These are phyloP conservation scores for Megamerina dolium DNA, from an alignment of 2,888 invertebrate genomes.

Conservation along the genomic window DNA sequence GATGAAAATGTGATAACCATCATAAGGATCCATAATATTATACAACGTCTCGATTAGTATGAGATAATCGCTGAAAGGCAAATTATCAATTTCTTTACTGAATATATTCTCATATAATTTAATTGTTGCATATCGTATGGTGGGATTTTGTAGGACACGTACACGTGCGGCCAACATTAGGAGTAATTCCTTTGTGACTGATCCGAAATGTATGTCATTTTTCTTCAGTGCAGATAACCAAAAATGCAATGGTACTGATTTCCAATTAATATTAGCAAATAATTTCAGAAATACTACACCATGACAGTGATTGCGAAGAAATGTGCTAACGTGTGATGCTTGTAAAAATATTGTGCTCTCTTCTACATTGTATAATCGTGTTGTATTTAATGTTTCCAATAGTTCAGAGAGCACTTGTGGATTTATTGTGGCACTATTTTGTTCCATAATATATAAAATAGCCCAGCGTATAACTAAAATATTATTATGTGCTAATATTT, in stretches of 20 bases:
- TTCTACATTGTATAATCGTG: constrained; percentile 34
- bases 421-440: constrained; percentile 19
- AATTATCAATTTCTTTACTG: constrained; percentile 18
- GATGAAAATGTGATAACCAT: constrained; percentile 10
- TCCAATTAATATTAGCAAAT: constrained; percentile 32
- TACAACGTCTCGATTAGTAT: constrained; percentile 32
- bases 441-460: constrained; percentile 28
- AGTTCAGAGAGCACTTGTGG: constrained; percentile 29
- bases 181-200: constrained; percentile 19
- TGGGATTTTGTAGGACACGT: constrained; percentile 29
- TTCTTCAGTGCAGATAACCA: constrained; percentile 26
- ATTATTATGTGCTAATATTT: constrained; percentile 37
- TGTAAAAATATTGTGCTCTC: too few relatives aligned
- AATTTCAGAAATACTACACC: constrained; percentile 12
- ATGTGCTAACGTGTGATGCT: too few relatives aligned
- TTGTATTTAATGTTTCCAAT: constrained; percentile 36
- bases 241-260: constrained; percentile 35
- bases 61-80: constrained; percentile 31
- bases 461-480: constrained; percentile 41
- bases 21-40: constrained; percentile 27
- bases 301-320: too few relatives aligned
- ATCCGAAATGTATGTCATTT: constrained; percentile 1
- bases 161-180: constrained; percentile 27
- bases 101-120: constrained; percentile 23
- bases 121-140: constrained; percentile 24